phyloP scores from a whole-genome alignment of 2,888 invertebrate genomes.

The Scaptomyza cyrtandrae region DNA sequence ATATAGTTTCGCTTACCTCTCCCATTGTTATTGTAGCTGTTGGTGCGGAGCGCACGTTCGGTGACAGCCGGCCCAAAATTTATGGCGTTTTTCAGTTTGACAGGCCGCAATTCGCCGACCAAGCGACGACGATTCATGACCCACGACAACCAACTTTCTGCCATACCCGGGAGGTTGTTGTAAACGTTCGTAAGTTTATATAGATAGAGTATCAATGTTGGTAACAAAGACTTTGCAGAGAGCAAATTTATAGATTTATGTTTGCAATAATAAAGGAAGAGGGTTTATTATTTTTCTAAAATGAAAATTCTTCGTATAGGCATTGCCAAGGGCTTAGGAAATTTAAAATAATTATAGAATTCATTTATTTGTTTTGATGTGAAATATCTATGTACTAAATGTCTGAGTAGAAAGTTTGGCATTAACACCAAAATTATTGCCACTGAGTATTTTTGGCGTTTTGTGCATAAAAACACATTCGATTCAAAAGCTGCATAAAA shows the following conservation, averaged over 20 bases:
- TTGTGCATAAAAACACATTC: too few relatives aligned
- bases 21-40: conserved; percentile 47
- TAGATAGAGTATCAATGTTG: conserved; percentile 17
- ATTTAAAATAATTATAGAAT: neutral
- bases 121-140: conserved; percentile 45
- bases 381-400: neutral
- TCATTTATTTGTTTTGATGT: neutral
- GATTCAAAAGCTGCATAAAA: too few relatives aligned
- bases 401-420: neutral
- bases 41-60: conserved; percentile 48
- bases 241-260: neutral
- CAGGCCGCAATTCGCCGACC: conserved; percentile 44
- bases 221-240: neutral
- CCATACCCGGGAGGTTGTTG: neutral
- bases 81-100: conserved; percentile 82
- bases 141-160: conserved; percentile 60
- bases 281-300: neutral
- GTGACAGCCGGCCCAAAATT: conserved; percentile 69
- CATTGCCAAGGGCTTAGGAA: neutral
- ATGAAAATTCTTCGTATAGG: neutral
- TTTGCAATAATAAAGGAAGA: neutral
- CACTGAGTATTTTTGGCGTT: too few relatives aligned
- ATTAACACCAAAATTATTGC: too few relatives aligned
- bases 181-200: neutral
- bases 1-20: conserved; percentile 25